Percentiles rank a stretch among this genome's conserved stretches.
phyloP scores from a whole-genome alignment of 2,888 invertebrate genomes.

The Euzophera pinguis region DNA sequence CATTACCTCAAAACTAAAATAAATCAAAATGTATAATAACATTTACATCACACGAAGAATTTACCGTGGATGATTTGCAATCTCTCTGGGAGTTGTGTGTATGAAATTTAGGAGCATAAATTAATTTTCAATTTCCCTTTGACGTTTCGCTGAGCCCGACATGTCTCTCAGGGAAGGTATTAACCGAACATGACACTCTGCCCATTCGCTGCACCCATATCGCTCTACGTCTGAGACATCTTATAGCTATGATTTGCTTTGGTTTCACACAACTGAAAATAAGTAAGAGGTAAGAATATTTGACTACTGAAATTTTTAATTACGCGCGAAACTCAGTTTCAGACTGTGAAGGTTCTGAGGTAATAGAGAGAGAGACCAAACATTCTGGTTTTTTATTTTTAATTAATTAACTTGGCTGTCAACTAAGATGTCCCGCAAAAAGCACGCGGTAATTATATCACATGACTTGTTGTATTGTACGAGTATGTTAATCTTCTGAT shows the following conservation, averaged over 20 bases:
- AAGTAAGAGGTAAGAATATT: neutral
- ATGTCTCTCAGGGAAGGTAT: constrained; percentile 69
- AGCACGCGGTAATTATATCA: no score
- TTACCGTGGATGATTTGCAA: constrained; percentile 49
- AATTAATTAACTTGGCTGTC: no score
- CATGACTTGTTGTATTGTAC: no score
- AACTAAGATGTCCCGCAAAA: no score
- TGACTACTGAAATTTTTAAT: no score
- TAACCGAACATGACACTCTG: constrained; percentile 63
- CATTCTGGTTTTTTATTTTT: no score
- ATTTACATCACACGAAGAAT: constrained; percentile 25
- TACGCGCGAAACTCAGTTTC: no score
- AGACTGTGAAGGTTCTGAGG: no score
- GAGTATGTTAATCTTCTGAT: no score
- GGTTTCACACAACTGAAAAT: neutral
- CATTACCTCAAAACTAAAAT: no score
- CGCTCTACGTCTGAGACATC: constrained; percentile 24
- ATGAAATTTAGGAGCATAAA: constrained; percentile 72
- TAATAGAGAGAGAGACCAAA: no score
- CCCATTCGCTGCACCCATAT: constrained; percentile 47
- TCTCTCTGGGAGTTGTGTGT: constrained; percentile 39
- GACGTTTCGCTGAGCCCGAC: constrained; percentile 76
- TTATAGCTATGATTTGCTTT: constrained; percentile 5
- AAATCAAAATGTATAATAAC: neutral
- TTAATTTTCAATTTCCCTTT: constrained; percentile 79